Conservation (phyloP, 2,888 invertebrate genomes). For the Caenorhabditis afra region DNA sequence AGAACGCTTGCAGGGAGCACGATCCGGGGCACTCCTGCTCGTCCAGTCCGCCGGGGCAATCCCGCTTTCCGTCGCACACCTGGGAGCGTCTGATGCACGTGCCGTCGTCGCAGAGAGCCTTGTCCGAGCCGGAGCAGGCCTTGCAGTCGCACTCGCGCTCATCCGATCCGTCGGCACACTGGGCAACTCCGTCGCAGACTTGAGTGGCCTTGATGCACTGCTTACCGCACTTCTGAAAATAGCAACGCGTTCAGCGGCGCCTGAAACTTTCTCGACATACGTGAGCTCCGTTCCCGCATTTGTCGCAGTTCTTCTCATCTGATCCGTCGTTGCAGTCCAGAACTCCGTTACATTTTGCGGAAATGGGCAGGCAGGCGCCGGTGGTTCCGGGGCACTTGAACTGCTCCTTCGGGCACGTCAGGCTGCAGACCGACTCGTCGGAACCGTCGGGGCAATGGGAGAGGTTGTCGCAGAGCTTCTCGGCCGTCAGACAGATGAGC, state of each 20-base stretch:
- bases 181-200: constrained; percentile 72
- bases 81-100: constrained; percentile 67
- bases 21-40: constrained; percentile 74
- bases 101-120: constrained; percentile 71
- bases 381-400: constrained; percentile 53
- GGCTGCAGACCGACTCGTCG: constrained; percentile 65
- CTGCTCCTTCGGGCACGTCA: constrained; percentile 51
- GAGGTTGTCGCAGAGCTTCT: constrained; percentile 71
- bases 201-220: constrained; percentile 66
- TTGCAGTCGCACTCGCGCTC: constrained; percentile 73
- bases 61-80: constrained; percentile 73
- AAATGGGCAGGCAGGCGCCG: constrained; percentile 57
- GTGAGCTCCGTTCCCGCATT: constrained; percentile 61
- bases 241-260: not conserved
- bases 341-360: constrained; percentile 63
- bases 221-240: constrained; percentile 66
- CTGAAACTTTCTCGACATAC: constrained; percentile 22
- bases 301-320: constrained; percentile 65
- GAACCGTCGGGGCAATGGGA: constrained; percentile 70
- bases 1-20: constrained; percentile 52
- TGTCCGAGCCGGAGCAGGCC: constrained; percentile 68
- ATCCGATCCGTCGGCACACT: constrained; percentile 72
- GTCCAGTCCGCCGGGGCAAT: constrained; percentile 74
- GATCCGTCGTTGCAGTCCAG: constrained; percentile 62
- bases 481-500: constrained; percentile 52